Evolutionary conservation across 2,888 invertebrate genomes (phyloP).

Genomic region (Homarus gammarus): DNA sequence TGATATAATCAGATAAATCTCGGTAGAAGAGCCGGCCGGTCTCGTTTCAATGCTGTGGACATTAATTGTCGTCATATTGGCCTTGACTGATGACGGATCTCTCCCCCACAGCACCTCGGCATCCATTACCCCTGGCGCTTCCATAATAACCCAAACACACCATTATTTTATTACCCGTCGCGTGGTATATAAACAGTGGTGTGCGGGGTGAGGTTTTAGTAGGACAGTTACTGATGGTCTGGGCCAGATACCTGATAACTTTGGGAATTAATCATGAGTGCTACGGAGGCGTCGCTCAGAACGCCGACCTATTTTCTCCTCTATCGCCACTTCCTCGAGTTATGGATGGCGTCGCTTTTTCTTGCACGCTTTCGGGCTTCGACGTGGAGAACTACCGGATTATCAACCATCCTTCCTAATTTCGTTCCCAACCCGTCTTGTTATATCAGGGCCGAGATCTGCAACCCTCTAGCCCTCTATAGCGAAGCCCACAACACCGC

Average conservation of each 20-base stretch:
- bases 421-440: background rate
- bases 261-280: background rate
- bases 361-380: background rate
- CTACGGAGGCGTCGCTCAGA: background rate
- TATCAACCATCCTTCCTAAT: background rate
- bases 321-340: background rate
- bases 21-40: constrained; percentile 19
- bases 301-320: background rate
- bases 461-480: background rate
- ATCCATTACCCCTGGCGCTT: constrained; percentile 20
- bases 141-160: constrained; percentile 23
- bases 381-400: background rate
- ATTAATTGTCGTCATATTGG: constrained; percentile 41
- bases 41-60: constrained; percentile 37
- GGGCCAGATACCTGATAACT: background rate
- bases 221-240: constrained; percentile 37
- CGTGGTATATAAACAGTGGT: constrained; percentile 12
- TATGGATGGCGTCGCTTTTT: background rate
- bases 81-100: constrained; percentile 38
- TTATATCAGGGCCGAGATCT: background rate
- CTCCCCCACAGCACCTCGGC: background rate
- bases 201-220: background rate
- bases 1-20: constrained; percentile 50
- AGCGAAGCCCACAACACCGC: background rate
- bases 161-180: constrained; percentile 30